Conservation (phyloP, 2,797 vertebrate species). For the Rhabdophis nuchalis region DNA sequence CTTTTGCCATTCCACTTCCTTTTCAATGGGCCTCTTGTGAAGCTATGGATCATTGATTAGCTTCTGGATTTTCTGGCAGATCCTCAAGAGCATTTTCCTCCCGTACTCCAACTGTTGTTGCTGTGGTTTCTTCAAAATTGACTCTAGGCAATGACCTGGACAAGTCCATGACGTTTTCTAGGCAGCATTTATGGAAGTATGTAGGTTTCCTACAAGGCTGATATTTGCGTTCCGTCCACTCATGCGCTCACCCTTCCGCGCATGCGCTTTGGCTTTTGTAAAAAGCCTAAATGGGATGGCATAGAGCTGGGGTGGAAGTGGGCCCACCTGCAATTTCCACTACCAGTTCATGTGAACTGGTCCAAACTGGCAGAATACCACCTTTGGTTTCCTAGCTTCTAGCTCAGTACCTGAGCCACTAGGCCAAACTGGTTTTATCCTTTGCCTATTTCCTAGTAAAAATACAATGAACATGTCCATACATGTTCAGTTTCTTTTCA, state of each 20-base stretch:
- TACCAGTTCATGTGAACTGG: no score
- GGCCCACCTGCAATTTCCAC: no score
- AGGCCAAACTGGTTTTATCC: neutral
- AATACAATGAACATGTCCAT: neutral
- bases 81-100: constrained; percentile 15
- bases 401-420: neutral
- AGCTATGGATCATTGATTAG: neutral
- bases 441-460: constrained; percentile 35
- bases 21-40: constrained; percentile 48
- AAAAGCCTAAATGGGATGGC: no score
- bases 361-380: no score
- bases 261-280: no score
- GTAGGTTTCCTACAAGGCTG: neutral
- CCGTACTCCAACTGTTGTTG: neutral
- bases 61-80: constrained; percentile 8
- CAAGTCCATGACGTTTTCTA: neutral
- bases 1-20: constrained; percentile 15
- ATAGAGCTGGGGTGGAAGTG: no score
- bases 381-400: neutral
- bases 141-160: neutral
- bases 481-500: neutral
- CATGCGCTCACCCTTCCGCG: no score
- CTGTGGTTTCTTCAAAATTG: neutral
- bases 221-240: no score
- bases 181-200: neutral